These are phyloP conservation scores for Seriola quinqueradiata DNA, from an alignment of 2,113 vertebrate species.

Conservation along the genomic window DNA sequence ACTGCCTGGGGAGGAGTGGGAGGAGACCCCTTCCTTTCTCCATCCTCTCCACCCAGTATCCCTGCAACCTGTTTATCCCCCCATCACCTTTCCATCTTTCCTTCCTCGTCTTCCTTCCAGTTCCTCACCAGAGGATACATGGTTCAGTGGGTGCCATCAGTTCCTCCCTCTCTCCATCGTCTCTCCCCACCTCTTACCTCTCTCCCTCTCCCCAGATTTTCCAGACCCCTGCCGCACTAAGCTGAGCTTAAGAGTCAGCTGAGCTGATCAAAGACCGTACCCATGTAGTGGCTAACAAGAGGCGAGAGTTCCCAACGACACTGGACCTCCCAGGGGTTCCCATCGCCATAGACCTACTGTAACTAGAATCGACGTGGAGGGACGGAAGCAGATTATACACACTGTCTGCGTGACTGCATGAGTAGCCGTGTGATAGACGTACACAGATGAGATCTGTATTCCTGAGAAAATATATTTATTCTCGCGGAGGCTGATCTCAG, in stretches of 20 bases:
- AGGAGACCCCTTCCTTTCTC: conserved; percentile 15
- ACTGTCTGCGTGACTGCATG: conserved; percentile 17
- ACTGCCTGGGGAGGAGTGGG: background rate
- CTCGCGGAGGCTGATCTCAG: background rate
- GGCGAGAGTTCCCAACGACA: conserved; percentile 82
- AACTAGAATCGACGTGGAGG: conserved; percentile 43
- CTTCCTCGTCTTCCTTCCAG: background rate
- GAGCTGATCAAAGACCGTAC: conserved; percentile 86
- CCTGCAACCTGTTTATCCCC: conserved; percentile 1
- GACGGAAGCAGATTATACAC: conserved; percentile 20
- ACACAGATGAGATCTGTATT: background rate
- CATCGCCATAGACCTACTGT: conserved; percentile 56
- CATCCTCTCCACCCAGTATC: background rate
- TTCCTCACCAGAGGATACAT: conserved; percentile 24
- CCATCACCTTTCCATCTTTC: conserved; percentile 16
- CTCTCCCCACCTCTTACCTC: conserved; percentile 54
- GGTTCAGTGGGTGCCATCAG: conserved; percentile 59
- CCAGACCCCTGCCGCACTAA: conserved; percentile 78
- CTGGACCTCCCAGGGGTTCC: conserved; percentile 79
- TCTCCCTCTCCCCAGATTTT: conserved; percentile 74
- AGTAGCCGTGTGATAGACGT: background rate
- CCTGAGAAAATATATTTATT: background rate
- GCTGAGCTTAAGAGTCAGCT: conserved; percentile 86
- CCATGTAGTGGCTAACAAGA: conserved; percentile 82
- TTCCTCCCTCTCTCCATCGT: conserved; percentile 29